Evolutionary conservation across 2,888 invertebrate genomes (phyloP).

Genomic region (Erebia aethiops): DNA sequence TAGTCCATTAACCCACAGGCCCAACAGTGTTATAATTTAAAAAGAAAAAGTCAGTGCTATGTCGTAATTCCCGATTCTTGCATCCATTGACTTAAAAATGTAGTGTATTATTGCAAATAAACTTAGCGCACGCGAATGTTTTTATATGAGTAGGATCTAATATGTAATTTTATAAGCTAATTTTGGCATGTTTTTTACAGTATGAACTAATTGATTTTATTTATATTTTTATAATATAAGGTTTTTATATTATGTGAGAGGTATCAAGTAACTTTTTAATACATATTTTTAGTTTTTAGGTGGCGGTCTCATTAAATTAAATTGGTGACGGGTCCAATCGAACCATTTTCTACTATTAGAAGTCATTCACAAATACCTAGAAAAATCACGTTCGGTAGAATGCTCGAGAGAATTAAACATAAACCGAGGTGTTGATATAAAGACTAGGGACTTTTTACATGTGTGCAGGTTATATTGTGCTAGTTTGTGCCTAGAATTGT

Average conservation of each 20-base stretch:
- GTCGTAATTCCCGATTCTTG: background rate
- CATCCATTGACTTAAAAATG: background rate
- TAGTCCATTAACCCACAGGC: too few species aligned
- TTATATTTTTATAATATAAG: background rate
- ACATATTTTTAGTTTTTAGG: background rate
- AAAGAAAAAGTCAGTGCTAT: background rate
- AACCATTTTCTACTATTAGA: background rate
- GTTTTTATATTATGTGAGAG: too few species aligned
- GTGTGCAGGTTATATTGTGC: background rate
- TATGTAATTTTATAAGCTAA: background rate
- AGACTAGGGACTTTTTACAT: background rate
- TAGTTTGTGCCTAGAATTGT: background rate
- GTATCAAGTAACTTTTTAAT: background rate
- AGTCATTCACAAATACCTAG: background rate
- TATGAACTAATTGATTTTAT: background rate
- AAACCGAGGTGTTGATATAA: background rate
- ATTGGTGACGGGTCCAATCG: background rate
- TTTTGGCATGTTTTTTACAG: conserved; percentile 1
- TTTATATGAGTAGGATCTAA: background rate
- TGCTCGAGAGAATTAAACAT: background rate
- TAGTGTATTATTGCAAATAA: background rate
- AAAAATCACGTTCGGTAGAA: background rate
- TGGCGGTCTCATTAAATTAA: background rate
- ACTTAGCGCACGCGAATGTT: conserved; percentile 9
- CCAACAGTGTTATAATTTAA: background rate